A percentile compares a stretch with the other conserved stretches of the same genome.
These are phyloP conservation scores for Macrostomum cliftonense DNA, from an alignment of 2,888 invertebrate species.

Conservation along the genomic window DNA sequence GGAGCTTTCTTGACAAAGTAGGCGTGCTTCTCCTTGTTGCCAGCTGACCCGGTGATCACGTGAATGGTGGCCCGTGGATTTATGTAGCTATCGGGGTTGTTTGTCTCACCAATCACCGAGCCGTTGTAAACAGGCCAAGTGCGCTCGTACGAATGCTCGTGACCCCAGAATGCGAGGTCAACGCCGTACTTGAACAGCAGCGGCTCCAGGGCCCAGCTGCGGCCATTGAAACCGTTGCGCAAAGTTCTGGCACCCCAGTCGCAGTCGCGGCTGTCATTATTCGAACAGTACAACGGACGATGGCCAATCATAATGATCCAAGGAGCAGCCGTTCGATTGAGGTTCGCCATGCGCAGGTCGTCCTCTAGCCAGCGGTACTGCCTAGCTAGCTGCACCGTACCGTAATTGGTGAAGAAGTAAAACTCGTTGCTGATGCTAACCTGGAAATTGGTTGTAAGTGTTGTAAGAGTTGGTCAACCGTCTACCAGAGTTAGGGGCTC, in stretches of 20 bases:
- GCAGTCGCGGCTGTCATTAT: no score
- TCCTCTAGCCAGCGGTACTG: constrained; percentile 5
- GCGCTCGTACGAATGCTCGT: constrained; percentile 14
- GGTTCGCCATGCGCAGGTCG: background rate
- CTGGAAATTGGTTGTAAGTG: no score
- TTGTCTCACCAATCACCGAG: constrained; percentile 44
- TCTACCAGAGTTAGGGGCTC: no score
- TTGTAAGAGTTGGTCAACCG: no score
- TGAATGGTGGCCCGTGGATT: constrained; percentile 14
- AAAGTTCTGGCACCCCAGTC: no score
- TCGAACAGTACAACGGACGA: no score
- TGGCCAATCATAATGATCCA: no score
- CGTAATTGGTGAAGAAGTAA: constrained; percentile 70
- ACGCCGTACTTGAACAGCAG: constrained; percentile 13
- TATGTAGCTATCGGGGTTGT: constrained; percentile 35
- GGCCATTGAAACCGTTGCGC: no score
- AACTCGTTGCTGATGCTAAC: constrained; percentile 70
- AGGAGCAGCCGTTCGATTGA: background rate
- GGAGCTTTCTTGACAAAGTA: constrained; percentile 46
- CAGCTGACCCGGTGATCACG: constrained; percentile 29
- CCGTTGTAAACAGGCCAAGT: constrained; percentile 13
- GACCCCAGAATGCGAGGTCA: constrained; percentile 13
- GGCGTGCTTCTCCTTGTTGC: constrained; percentile 60
- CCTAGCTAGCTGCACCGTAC: constrained; percentile 46
- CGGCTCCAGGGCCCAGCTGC: constrained; percentile 3